phyloP scores from a whole-genome alignment of 2,888 invertebrate genomes.

The Opisthograptis luteolata region DNA sequence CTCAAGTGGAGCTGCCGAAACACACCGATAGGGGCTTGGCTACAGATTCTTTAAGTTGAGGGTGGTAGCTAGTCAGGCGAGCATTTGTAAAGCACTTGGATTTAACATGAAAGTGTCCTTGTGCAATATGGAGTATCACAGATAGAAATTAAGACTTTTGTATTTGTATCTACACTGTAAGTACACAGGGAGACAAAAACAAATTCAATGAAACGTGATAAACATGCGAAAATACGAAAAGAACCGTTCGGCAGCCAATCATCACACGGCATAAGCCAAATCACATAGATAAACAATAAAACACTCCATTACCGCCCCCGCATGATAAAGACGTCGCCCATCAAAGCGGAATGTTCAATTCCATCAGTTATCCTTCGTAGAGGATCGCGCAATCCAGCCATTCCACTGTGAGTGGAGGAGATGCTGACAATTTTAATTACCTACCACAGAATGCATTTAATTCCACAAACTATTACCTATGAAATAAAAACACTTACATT shows the following conservation, averaged over 20 bases:
- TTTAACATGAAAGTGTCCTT: no score
- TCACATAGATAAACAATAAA: conserved; percentile 42
- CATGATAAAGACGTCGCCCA: conserved; percentile 45
- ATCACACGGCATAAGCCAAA: conserved; percentile 31
- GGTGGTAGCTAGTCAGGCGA: no score
- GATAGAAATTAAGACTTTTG: no score
- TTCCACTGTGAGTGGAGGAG: conserved; percentile 5
- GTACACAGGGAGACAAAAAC: not conserved
- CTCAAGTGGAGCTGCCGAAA: no score
- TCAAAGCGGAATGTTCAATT: conserved; percentile 44
- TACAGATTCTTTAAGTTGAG: no score
- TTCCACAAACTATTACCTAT: no score
- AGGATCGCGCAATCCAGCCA: conserved; percentile 34
- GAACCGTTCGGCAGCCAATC: conserved; percentile 20
- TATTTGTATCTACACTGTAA: no score
- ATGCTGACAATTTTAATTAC: not conserved
- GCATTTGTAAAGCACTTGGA: no score
- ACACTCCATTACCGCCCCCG: conserved; percentile 38
- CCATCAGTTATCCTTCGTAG: conserved; percentile 42
- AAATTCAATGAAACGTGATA: not conserved
- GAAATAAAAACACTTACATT: no score
- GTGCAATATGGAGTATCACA: no score
- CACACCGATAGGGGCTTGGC: no score
- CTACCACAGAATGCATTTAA: no score
- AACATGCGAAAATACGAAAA: not conserved